Percentiles rank a stretch among this genome's conserved stretches.
phyloP scores from a whole-genome alignment of 2,113 vertebrate genomes.

The Pterocles gutturalis region DNA sequence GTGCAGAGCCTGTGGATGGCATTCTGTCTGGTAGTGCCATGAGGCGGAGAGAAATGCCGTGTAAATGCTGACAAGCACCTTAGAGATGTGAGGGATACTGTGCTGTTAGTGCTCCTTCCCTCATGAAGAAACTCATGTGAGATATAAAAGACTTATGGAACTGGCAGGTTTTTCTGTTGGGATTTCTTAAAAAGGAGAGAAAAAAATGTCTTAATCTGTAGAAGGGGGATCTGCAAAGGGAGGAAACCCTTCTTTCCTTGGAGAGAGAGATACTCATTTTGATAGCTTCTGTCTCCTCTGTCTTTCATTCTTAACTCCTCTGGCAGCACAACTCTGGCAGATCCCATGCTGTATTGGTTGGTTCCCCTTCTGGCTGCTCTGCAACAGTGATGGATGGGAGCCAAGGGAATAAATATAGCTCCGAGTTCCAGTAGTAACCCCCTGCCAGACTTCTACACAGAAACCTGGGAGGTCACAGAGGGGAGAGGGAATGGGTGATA shows the following conservation, averaged over 20 bases:
- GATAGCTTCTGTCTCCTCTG: constrained; percentile 34
- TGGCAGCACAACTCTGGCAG: constrained; percentile 62
- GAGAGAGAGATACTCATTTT: constrained; percentile 15
- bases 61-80: not conserved
- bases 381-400: constrained; percentile 51
- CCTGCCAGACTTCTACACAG: constrained; percentile 50
- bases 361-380: constrained; percentile 67
- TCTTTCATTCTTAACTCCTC: constrained; percentile 69
- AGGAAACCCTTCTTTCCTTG: constrained; percentile 15
- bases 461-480: constrained; percentile 27
- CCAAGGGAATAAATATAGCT: constrained; percentile 72
- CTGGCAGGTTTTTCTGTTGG: not conserved
- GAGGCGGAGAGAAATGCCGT: not conserved
- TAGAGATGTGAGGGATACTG: not conserved
- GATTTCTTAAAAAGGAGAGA: not conserved
- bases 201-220: not conserved
- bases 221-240: not conserved
- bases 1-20: not conserved
- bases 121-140: not conserved
- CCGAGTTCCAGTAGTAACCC: constrained; percentile 57
- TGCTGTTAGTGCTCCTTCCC: not conserved
- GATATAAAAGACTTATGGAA: not conserved
- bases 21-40: not conserved
- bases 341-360: constrained; percentile 61
- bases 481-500: not conserved